Base-by-base conservation (phyloP, 1,140 invertebrate genomes). In the Musca domestica region DNA sequence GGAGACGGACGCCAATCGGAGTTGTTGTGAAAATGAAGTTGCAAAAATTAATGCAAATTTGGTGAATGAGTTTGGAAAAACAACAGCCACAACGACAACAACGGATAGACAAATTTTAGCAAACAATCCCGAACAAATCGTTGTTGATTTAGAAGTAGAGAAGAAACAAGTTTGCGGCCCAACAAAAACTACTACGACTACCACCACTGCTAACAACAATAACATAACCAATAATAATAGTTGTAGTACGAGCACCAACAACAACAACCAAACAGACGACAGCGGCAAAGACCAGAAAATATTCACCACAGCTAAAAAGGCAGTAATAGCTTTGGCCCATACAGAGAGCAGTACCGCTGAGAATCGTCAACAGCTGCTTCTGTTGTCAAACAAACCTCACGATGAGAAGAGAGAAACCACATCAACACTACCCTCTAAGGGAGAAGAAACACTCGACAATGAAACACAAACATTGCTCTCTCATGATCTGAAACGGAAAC, bases 241-340 rank as follows among this genome's bases (percentile, higher is more conserved):
- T 41, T 41, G 48, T 51, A 22, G 48, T 20, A 51, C 20, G 17
- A 51, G 17, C 20, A 22, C 17, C n/a, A 19, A 4, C 9, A 51
- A n/a, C 12, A 27, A 61, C 27, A 61, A 27, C 5, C 27, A 15
- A 23, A 27, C 14, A 25, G 20, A 17, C 9, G 20, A 17, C 9
- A 15, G 10, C 12, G 27, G 27, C 54, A 25, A 58, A 58, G 23
- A 25, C 23, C 54, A 58, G 15, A 15, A 41, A 61, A 34, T 61
- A 41, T 19, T 27, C 27, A 9, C 30, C 17, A 61, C 30, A 34
- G 15, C n/a, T 19, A 15, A 61, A 7, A 51, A 6, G 48, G 20
- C 48, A 51, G 41, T 61, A 61, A 61, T 30, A 61, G 17, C 56
- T 61, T 61, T 61, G 56, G 56, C 56, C 34, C 34, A 61, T 12